Evolutionary conservation across 2,888 invertebrate species (phyloP).

Genomic region (Nomada fucata): DNA sequence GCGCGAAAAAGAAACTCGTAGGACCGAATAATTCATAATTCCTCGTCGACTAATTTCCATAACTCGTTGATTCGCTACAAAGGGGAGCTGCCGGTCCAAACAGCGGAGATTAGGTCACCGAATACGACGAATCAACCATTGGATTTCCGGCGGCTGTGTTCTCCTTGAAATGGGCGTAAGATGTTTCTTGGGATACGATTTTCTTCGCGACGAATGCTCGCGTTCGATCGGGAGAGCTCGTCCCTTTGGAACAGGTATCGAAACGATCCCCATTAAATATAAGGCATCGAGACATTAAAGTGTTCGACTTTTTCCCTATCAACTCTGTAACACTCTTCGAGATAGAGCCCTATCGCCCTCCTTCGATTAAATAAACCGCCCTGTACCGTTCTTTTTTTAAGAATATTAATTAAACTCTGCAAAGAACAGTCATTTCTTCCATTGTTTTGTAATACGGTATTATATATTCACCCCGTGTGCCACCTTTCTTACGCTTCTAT

Average conservation of each 20-base stretch:
- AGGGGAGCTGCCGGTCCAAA: background rate
- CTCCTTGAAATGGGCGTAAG: background rate
- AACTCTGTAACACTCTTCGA: background rate
- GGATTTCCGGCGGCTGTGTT: constrained; percentile 17
- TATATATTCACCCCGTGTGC: too few relatives aligned
- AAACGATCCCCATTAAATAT: constrained; percentile 47
- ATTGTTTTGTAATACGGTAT: too few relatives aligned
- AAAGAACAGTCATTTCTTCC: too few relatives aligned
- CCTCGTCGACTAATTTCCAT: constrained; percentile 28
- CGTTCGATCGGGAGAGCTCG: background rate
- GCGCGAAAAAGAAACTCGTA: background rate
- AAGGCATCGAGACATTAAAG: constrained; percentile 2
- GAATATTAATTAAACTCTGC: too few relatives aligned
- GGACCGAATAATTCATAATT: background rate
- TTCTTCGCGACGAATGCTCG: constrained; percentile 23
- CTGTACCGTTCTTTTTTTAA: too few relatives aligned
- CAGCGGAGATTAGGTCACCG: constrained; percentile 13
- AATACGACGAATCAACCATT: constrained; percentile 3
- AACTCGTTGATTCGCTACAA: constrained; percentile 26
- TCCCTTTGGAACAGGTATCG: constrained; percentile 39
- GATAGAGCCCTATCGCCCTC: background rate
- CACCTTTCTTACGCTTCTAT: background rate
- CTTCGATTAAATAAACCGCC: too few relatives aligned
- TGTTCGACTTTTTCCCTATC: background rate
- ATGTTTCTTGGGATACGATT: constrained; percentile 35